phyloP scores from a whole-genome alignment of 2,888 invertebrate genomes.

The Plagodis dolabraria region DNA sequence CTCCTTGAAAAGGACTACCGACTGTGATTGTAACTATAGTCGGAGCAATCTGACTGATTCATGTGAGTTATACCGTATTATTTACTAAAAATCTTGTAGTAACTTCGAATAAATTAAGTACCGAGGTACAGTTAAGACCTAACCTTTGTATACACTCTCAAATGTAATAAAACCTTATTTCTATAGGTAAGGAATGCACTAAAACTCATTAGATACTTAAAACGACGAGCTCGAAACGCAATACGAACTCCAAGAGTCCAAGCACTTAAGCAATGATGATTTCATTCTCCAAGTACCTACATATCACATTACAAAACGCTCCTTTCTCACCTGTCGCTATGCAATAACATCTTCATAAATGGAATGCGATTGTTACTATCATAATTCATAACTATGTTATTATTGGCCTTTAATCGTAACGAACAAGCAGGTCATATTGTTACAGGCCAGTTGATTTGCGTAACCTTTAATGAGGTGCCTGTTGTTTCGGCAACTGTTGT shows the following conservation, averaged over 20 bases:
- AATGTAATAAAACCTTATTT: neutral
- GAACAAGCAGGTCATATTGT: constrained; percentile 47
- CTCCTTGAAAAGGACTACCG: too few relatives aligned
- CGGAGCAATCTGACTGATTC: too few relatives aligned
- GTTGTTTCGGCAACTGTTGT: constrained; percentile 45
- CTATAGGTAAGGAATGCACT: neutral
- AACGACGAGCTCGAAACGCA: neutral
- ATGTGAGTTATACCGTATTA: too few relatives aligned
- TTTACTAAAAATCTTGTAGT: too few relatives aligned
- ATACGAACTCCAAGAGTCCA: neutral
- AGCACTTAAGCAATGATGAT: constrained; percentile 2
- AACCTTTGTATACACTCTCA: too few relatives aligned
- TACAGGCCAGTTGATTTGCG: constrained; percentile 58
- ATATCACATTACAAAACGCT: constrained; percentile 19
- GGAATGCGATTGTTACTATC: constrained; percentile 14
- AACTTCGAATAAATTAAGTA: too few relatives aligned
- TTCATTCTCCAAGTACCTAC: constrained; percentile 8
- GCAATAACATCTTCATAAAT: constrained; percentile 20
- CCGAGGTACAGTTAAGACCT: too few relatives aligned
- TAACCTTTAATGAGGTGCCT: constrained; percentile 34
- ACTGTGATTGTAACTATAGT: too few relatives aligned
- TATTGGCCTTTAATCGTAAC: constrained; percentile 26
- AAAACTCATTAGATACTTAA: neutral
- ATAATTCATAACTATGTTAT: neutral
- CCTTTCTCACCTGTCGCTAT: constrained; percentile 19